These are phyloP conservation scores for Tetranychus piercei DNA, from an alignment of 2,888 invertebrate species.

Conservation along the genomic window DNA sequence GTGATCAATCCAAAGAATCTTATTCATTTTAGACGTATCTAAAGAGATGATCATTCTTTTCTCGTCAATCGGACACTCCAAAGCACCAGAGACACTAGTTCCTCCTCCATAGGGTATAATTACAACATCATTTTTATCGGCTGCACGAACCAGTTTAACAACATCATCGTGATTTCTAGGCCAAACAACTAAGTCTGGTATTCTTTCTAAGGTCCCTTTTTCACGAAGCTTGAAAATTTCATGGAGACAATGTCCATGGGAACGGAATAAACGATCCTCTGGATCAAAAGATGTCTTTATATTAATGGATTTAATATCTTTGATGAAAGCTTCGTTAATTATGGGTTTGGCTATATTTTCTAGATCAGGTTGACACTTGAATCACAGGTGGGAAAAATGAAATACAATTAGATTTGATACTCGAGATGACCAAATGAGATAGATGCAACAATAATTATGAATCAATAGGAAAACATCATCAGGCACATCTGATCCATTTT, in stretches of 20 bases:
- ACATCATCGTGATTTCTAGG: constrained; percentile 70
- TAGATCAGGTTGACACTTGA: neutral
- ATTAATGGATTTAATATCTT: constrained; percentile 40
- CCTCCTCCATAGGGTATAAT: constrained; percentile 88
- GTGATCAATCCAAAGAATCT: constrained; percentile 76
- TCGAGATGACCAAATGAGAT: neutral
- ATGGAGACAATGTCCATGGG: constrained; percentile 74
- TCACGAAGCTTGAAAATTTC: constrained; percentile 62
- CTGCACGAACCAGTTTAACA: constrained; percentile 53
- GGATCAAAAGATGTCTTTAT: constrained; percentile 51
- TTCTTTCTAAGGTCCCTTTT: constrained; percentile 48
- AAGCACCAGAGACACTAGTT: constrained; percentile 72
- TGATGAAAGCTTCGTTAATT: constrained; percentile 43
- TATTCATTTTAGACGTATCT: constrained; percentile 90
- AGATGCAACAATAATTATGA: neutral
- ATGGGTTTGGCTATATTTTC: constrained; percentile 41
- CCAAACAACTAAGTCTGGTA: constrained; percentile 88
- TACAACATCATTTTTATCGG: constrained; percentile 52
- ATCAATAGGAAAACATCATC: neutral
- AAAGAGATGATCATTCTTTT: constrained; percentile 61
- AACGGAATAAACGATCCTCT: constrained; percentile 62
- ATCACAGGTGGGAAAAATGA: constrained; percentile 35
- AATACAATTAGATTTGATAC: constrained; percentile 25
- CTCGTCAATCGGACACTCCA: constrained; percentile 62
- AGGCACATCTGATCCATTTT: neutral